These are phyloP conservation scores for Solenodon paradoxus DNA, from an alignment of 2,113 vertebrate genomes.

Conservation along the genomic window DNA sequence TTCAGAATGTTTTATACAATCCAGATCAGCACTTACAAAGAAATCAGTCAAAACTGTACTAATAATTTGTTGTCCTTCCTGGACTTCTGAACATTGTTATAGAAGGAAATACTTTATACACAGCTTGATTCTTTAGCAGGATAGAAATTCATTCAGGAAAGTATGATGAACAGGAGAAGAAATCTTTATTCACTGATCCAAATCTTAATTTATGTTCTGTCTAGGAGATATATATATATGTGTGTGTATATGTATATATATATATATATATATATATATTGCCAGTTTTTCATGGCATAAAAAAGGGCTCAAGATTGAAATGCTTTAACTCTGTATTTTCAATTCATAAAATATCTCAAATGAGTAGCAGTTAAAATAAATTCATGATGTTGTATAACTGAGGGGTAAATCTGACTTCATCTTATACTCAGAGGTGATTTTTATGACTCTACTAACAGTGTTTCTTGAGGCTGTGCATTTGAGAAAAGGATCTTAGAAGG, in stretches of 20 bases:
- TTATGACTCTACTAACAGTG: slow-evolving; percentile 47
- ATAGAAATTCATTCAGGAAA: slow-evolving; percentile 15
- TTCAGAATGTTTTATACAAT: not conserved
- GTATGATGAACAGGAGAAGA: not conserved
- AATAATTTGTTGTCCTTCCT: not conserved
- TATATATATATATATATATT: not conserved
- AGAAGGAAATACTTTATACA: not conserved
- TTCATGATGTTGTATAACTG: not conserved
- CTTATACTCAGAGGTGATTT: not conserved
- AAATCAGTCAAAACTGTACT: not conserved
- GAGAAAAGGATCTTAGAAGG: slow-evolving; percentile 75
- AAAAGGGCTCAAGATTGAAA: not conserved
- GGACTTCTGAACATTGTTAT: not conserved
- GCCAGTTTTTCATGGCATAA: not conserved
- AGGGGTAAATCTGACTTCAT: not conserved
- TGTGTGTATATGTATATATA: no score
- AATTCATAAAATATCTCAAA: slow-evolving; percentile 5
- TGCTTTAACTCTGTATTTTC: slow-evolving; percentile 3
- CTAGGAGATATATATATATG: not conserved
- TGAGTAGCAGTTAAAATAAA: not conserved
- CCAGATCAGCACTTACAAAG: not conserved
- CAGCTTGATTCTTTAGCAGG: not conserved
- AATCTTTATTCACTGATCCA: not conserved
- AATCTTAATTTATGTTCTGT: not conserved
- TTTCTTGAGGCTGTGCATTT: slow-evolving; percentile 72